Percentiles rank a stretch among this genome's conserved stretches.
These are phyloP conservation scores for Thaumatotibia leucotreta DNA, from an alignment of 1,140 invertebrate species.

Conservation along the genomic window DNA sequence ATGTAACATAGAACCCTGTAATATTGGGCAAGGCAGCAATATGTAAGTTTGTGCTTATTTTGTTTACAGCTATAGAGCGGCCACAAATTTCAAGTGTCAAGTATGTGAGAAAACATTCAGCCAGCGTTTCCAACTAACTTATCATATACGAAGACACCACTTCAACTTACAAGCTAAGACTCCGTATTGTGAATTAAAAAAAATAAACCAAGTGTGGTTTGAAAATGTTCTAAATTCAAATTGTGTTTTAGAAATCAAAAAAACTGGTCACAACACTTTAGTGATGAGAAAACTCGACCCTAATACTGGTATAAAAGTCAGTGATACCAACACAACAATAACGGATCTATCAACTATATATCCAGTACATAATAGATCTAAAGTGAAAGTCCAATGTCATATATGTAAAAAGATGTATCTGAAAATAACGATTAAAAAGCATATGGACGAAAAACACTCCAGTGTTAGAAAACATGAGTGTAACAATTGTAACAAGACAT, in stretches of 20 bases:
- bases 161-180: constrained; percentile 34
- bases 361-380: constrained; percentile 1
- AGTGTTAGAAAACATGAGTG: constrained; percentile 24
- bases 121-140: constrained; percentile 17
- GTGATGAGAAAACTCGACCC: constrained; percentile 29
- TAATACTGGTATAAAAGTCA: constrained; percentile 20
- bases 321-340: constrained; percentile 14
- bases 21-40: no score
- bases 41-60: background rate
- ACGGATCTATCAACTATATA: constrained; percentile 19
- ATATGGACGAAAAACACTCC: constrained; percentile 28
- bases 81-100: constrained; percentile 18
- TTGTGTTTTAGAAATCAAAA: constrained; percentile 42
- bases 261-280: constrained; percentile 29
- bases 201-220: constrained; percentile 48
- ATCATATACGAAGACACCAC: constrained; percentile 39
- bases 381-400: background rate
- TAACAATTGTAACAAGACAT: constrained; percentile 27
- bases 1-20: no score
- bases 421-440: constrained; percentile 32
- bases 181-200: constrained; percentile 25
- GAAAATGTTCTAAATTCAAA: constrained; percentile 45
- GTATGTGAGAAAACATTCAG: constrained; percentile 31
- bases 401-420: constrained; percentile 23
- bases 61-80: background rate